Percentiles rank a stretch among this genome's conserved stretches.
Evolutionary conservation across 2,113 vertebrate genomes (phyloP).

Genomic region (Empidonax alnorum): DNA sequence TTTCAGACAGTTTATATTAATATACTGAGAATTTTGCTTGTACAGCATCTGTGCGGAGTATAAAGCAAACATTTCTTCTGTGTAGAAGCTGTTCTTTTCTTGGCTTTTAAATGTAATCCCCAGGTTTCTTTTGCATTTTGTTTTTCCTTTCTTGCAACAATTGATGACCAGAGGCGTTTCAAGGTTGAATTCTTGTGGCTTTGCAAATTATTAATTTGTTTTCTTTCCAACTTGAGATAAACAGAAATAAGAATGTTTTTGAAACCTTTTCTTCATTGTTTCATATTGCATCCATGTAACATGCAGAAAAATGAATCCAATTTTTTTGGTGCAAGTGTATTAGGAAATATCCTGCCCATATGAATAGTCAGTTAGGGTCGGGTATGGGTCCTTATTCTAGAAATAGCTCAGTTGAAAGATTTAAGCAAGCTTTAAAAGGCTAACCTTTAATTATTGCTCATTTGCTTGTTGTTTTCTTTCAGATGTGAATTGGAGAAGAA

Average conservation of each 20-base stretch:
- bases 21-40: constrained; percentile 70
- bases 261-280: background rate
- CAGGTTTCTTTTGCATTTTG: constrained; percentile 7
- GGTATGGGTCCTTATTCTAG: background rate
- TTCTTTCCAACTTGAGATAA: constrained; percentile 23
- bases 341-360: background rate
- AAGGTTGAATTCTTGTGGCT: constrained; percentile 20
- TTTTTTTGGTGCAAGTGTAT: background rate
- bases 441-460: background rate
- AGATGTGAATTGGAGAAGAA: background rate
- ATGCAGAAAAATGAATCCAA: background rate
- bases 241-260: background rate
- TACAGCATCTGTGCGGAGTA: constrained; percentile 42
- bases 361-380: background rate
- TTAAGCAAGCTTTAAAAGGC: background rate
- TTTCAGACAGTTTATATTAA: constrained; percentile 68
- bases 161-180: constrained; percentile 57
- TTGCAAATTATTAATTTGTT: constrained; percentile 54
- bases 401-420: background rate
- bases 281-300: background rate
- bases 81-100: constrained; percentile 18
- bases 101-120: constrained; percentile 37
- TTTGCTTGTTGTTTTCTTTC: background rate
- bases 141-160: constrained; percentile 17
- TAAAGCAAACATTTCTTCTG: constrained; percentile 51